Conservation (phyloP, 2,888 invertebrate species). For the Tryphoninae sp. region DNA sequence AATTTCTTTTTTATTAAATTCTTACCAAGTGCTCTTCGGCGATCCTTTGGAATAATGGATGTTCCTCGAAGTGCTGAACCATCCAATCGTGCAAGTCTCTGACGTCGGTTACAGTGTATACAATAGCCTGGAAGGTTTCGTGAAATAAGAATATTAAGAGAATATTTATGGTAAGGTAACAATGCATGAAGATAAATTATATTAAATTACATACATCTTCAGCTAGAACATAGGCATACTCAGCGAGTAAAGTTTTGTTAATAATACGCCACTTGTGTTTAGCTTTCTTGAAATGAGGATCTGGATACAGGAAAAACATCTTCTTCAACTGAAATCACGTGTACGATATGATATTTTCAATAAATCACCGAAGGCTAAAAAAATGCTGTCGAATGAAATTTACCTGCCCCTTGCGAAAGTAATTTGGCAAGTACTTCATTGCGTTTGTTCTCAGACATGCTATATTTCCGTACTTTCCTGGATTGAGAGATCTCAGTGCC, state of each 20-base stretch:
- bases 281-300: conserved; percentile 99
- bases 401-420: conserved; percentile 96
- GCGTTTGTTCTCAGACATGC: conserved; percentile 98
- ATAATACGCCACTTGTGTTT: conserved; percentile 99
- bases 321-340: conserved; percentile 88
- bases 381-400: conserved; percentile 42
- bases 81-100: conserved; percentile 99
- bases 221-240: conserved; percentile 97
- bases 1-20: conserved; percentile 38
- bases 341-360: conserved; percentile 11
- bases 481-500: conserved; percentile 90
- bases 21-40: conserved; percentile 89
- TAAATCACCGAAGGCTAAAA: background rate
- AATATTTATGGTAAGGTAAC: conserved; percentile 26
- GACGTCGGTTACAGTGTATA: conserved; percentile 99
- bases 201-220: conserved; percentile 86
- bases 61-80: conserved; percentile 93
- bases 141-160: conserved; percentile 23
- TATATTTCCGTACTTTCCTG: conserved; percentile 93
- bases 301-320: conserved; percentile 99
- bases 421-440: conserved; percentile 99
- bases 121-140: conserved; percentile 86
- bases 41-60: conserved; percentile 93
- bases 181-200: background rate
- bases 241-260: conserved; percentile 94